Conservation (phyloP, 2,113 vertebrate genomes). For the Scalopus aquaticus region DNA sequence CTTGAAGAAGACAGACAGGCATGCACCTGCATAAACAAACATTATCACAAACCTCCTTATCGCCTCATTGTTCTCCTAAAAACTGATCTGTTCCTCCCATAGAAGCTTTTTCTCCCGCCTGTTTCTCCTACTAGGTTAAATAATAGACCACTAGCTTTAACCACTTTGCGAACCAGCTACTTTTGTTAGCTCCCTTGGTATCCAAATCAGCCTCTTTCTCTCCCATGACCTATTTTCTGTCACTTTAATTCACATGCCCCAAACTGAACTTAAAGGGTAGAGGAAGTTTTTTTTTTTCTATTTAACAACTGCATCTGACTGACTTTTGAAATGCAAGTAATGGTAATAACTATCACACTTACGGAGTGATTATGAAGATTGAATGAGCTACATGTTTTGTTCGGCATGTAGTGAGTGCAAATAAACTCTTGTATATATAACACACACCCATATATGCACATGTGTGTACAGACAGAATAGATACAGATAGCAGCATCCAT, state of each 20-base stretch:
- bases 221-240: background rate
- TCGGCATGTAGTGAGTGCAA: background rate
- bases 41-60: background rate
- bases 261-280: background rate
- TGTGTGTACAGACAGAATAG: background rate
- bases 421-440: background rate
- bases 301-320: background rate
- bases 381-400: background rate
- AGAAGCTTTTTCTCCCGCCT: background rate
- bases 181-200: background rate
- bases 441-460: background rate
- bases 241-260: background rate
- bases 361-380: background rate
- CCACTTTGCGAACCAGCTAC: background rate
- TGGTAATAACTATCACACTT: background rate
- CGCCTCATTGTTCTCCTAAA: background rate
- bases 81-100: background rate
- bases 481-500: background rate
- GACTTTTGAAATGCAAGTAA: background rate
- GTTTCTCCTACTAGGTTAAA: background rate
- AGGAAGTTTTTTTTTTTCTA: background rate
- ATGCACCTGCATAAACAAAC: background rate
- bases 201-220: background rate
- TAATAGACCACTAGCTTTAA: background rate
- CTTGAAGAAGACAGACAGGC: background rate